Base-by-base conservation (phyloP, 2,888 invertebrate species). In the Apamea sordens region DNA sequence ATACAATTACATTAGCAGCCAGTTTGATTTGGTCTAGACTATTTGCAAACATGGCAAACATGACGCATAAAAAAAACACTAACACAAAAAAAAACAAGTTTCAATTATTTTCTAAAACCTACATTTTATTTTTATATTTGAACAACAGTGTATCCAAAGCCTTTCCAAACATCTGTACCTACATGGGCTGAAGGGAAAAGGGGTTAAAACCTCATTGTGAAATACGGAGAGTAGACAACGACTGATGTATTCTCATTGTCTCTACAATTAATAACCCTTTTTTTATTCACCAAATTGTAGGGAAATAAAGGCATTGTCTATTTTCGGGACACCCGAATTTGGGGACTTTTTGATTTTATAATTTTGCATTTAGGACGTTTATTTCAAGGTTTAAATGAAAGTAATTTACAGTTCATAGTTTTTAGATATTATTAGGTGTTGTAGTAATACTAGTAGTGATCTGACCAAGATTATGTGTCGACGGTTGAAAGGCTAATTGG, bases 221-320 rank as follows among this genome's bases (percentile, higher is more conserved):
- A 90, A 86, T 84, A 82, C 85, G 83, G 86, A 88, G 84, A 78
- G 75, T 74, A 74, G 82, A 82, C 82, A 84, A 71, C 87, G 73
- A 84, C 87, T 88, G 90, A 90, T 90, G 88, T 90, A 82, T 83
- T 87, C 73, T 87, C 86, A 91, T 92, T 92, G 93, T 92, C 86
- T 88, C 83, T 79, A 84, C 90, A 91, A 92, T 92, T 91, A 92
- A 92, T 91, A 88, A 90, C 86, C 67, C 74, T 69, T 80, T 89
- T 86, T 86, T 90, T 87, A 82, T 84, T 78, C 83, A 76, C 73
- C 63, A 81, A 84, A 79, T 82, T 81, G 76, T 82, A 67, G 65
- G 76, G 68, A 76, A 84, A 84, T 72, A 79, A 76, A 79, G 70
- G 71, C 71, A 78, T 84, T 88, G 79, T 89, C 74, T 80, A 69